Conservation (phyloP, 1,140 invertebrate genomes). For the Trichonephila clavipes region DNA sequence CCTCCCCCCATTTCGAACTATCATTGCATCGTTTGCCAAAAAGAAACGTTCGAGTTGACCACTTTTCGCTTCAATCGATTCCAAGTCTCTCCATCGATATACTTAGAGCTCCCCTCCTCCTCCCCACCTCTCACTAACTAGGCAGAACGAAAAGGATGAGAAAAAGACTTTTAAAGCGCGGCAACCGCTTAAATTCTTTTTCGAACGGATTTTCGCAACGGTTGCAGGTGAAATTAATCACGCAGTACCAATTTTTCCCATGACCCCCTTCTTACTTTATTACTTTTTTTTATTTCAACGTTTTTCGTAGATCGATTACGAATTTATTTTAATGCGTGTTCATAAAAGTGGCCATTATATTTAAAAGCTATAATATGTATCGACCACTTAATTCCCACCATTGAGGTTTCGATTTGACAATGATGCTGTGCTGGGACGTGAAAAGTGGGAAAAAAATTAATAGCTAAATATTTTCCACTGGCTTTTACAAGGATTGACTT, state of each 20-base stretch:
- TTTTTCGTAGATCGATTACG: slow-evolving; percentile 43
- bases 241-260: slow-evolving; percentile 66
- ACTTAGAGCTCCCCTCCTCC: background rate
- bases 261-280: slow-evolving; percentile 21
- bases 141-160: slow-evolving; percentile 32
- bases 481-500: background rate
- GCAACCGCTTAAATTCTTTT: slow-evolving; percentile 65
- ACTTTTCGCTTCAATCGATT: slow-evolving; percentile 61
- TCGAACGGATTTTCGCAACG: slow-evolving; percentile 45
- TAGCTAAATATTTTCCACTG: background rate
- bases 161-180: slow-evolving; percentile 50
- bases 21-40: slow-evolving; percentile 31
- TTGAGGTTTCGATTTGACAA: slow-evolving; percentile 27
- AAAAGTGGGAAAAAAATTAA: background rate
- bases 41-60: slow-evolving; percentile 56
- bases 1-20: background rate
- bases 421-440: background rate
- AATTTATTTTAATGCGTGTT: slow-evolving; percentile 71
- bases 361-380: slow-evolving; percentile 66
- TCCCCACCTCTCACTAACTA: background rate
- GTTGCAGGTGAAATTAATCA: slow-evolving; percentile 69
- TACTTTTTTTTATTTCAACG: background rate
- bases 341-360: slow-evolving; percentile 68
- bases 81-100: slow-evolving; percentile 33
- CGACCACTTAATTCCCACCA: slow-evolving; percentile 57